Base-by-base conservation (phyloP, 2,888 invertebrate genomes). In the Scelioninae gen. 2 region DNA sequence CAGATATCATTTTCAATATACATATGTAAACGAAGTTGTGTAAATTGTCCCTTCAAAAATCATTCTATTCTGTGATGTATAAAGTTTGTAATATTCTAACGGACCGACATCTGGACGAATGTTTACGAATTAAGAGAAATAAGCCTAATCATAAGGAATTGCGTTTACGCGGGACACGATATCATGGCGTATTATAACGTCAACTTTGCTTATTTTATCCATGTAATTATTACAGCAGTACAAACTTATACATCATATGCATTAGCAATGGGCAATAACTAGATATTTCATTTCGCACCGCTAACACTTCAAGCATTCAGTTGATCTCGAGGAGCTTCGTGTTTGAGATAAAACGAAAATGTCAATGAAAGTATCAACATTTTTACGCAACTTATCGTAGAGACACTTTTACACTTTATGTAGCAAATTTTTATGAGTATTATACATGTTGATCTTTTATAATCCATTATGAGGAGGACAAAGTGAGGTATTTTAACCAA, bases 191-290 rank as follows among this genome's bases (percentile, higher is more conserved):
- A 18, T 48, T 25, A 13, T 11, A 37, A 18, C 16, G 25, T 33
- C 31, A 43, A 50, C 37, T 53, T 37, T 45, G n/a, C 28, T 58
- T 60, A 46, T n/a, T 53, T 65, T 41, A 57, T 63, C 16, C 22
- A 11, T 58, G 31, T 57, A 53, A 65, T 53, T 57, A 46, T 53
- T 58, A 35, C 13, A 22, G 13, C 39, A 31, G 48, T 50, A 64
- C 64, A 64, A 64, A 71, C 58, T 70, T 71, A 64, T 65, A 71
- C 63, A 72, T 72, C 65, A 65, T 46, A 53, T 48, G 72, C 67
- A 72, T 65, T 67, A 72, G 60, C 50, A 50, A 72, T 72, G 65
- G 72, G 72, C 72, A 61, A 67, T 43, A 67, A 72, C 72, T 72
- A 71, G 35, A 35, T 1, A 46, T 57, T 46, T 71, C 39, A 37